Base-by-base conservation (phyloP, 2,888 invertebrate species). In the Mantis religiosa region DNA sequence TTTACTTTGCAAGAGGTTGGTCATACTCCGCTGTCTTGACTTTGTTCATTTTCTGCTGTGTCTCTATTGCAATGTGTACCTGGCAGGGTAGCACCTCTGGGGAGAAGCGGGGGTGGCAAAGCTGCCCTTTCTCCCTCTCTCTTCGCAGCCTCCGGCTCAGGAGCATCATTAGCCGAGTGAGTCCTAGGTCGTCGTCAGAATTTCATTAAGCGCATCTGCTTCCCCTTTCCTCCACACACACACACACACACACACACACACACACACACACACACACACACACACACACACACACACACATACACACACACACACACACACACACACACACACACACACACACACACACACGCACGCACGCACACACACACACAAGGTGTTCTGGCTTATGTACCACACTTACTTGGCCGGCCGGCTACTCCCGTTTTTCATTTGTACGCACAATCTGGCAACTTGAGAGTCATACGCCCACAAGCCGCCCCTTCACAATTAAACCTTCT, bases 201-300 rank as follows among this genome's bases (percentile, higher is more conserved):
- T 90, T 90, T 90, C 90, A 90, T 90, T 90, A 89, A 89, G 87
- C 89, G 87, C 90, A 88, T 88, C 89, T 90, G 90, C 88, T 83
- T 81, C 82, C 9, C 82, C 54, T 71, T 71, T 71, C 54, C 54
- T 71, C 54, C 25, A 71, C 85, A 28, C 28, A 28, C 41, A 25
- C 85, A n/a, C 41, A 34, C n/a, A 14, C 2, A 28, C n/a, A 27
- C 85, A 7, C n/a, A 27, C 85, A n/a, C 34, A 30, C 25, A n/a
- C 7, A 28, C n/a, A n/a, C 85, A 4, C n/a, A 30, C 85, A 28
- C 28, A 28, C 34, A 20, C 30, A 30, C 30, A 30, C 30, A 30
- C 30, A 30, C 30, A 30, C 30, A 30, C 30, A 30, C 30, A 30
- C 30, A 30, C 30, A 30, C 30, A 30, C 30, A 30, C 30, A 30